These are phyloP conservation scores for Albula glossodonta DNA, from an alignment of 2,113 vertebrate genomes.

Conservation along the genomic window DNA sequence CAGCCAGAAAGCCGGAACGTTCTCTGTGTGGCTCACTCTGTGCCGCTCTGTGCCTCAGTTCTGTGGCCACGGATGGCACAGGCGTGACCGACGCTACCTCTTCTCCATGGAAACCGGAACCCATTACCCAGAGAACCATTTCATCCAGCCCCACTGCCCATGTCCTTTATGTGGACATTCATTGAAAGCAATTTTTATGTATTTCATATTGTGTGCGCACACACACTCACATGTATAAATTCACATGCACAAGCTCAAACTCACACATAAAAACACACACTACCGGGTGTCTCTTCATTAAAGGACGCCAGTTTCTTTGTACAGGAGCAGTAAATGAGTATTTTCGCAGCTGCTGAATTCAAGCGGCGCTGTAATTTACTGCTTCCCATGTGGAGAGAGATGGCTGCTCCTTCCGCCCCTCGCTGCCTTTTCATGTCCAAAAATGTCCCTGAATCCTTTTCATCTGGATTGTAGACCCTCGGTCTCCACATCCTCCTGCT, in stretches of 20 bases:
- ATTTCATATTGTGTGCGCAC: not conserved
- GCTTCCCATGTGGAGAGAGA: not conserved
- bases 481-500: slow-evolving; percentile 28
- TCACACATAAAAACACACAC: slow-evolving; percentile 14
- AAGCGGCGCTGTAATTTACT: slow-evolving; percentile 8
- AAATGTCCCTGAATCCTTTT: slow-evolving; percentile 27
- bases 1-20: not conserved
- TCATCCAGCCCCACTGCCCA: not conserved
- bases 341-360: not conserved
- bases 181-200: not conserved
- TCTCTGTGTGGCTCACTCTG: not conserved
- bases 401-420: not conserved
- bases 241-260: not conserved
- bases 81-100: not conserved
- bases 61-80: not conserved
- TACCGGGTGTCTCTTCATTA: not conserved
- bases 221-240: not conserved
- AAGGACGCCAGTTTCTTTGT: not conserved
- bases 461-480: slow-evolving; percentile 46
- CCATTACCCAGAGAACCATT: not conserved
- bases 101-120: not conserved
- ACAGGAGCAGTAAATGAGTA: slow-evolving; percentile 5
- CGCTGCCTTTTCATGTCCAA: slow-evolving; percentile 25
- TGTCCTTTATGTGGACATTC: not conserved
- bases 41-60: too few relatives aligned